These are phyloP conservation scores for Alethe diademata DNA, from an alignment of 2,113 vertebrate genomes.

Conservation along the genomic window DNA sequence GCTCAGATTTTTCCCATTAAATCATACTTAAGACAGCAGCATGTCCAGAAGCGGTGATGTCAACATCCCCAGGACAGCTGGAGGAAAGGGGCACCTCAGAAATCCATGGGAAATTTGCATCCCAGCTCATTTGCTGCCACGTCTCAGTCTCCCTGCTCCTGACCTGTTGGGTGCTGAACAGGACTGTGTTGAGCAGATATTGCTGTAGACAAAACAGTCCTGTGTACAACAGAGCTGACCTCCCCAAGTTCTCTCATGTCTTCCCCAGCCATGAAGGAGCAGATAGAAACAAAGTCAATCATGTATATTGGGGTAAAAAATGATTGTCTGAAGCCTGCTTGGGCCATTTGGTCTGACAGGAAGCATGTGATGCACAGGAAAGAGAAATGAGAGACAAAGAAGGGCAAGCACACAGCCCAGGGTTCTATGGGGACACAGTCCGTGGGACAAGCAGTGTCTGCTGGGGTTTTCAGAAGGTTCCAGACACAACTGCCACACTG, in stretches of 20 bases:
- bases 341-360: background rate
- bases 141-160: background rate
- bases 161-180: background rate
- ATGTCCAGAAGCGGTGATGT: constrained; percentile 14
- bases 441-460: background rate
- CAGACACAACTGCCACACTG: background rate
- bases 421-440: background rate
- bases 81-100: background rate
- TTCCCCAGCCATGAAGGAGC: background rate
- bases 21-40: background rate
- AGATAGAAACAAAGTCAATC: background rate
- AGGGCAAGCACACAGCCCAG: background rate
- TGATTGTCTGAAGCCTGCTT: background rate
- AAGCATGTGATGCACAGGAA: background rate
- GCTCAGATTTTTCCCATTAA: background rate
- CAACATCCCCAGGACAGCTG: background rate
- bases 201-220: background rate
- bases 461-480: background rate
- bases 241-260: background rate
- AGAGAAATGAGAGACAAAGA: background rate
- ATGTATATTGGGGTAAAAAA: background rate
- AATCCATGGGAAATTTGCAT: background rate
- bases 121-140: background rate
- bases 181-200: background rate
- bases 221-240: background rate